Percentiles rank a stretch among this genome's conserved stretches.
phyloP scores from a whole-genome alignment of 2,888 invertebrate genomes.

The Xanthia togata region DNA sequence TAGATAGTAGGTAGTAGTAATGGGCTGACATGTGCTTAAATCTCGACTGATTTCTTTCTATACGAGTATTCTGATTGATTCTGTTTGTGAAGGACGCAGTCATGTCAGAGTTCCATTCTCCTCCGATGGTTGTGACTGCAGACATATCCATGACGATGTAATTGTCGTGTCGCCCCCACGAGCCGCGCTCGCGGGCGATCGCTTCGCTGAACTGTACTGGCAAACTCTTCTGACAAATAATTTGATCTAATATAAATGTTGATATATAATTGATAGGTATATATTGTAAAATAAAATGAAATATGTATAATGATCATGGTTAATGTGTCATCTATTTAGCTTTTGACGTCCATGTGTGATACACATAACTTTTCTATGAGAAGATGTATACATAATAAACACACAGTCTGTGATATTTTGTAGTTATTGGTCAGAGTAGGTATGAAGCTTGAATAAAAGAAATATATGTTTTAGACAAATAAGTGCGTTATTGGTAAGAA shows the following conservation, averaged over 20 bases:
- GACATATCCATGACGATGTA: slow-evolving; percentile 83
- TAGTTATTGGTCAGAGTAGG: slow-evolving; percentile 89
- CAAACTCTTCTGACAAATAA: slow-evolving; percentile 87
- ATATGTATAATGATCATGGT: slow-evolving; percentile 85
- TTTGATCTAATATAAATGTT: slow-evolving; percentile 83
- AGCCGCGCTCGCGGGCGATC: slow-evolving; percentile 47
- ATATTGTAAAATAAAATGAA: slow-evolving; percentile 81
- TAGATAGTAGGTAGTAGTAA: slow-evolving; percentile 80
- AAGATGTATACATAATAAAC: slow-evolving; percentile 91
- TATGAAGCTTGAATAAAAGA: slow-evolving; percentile 89
- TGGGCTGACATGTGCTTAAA: slow-evolving; percentile 83
- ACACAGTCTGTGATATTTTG: slow-evolving; percentile 91
- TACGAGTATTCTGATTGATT: slow-evolving; percentile 74
- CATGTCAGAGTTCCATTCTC: slow-evolving; percentile 75
- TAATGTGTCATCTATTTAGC: slow-evolving; percentile 88
- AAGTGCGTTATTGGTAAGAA: slow-evolving; percentile 88
- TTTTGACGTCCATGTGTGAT: slow-evolving; percentile 90
- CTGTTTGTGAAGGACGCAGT: slow-evolving; percentile 76
- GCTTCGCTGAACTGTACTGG: slow-evolving; percentile 78
- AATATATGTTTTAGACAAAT: slow-evolving; percentile 88
- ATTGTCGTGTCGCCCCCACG: slow-evolving; percentile 46
- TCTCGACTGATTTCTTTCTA: slow-evolving; percentile 80
- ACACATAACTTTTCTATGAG: slow-evolving; percentile 90
- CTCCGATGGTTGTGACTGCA: slow-evolving; percentile 88
- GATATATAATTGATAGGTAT: slow-evolving; percentile 79